Percentiles rank a stretch among this genome's conserved stretches.
phyloP scores from a whole-genome alignment of 2,113 vertebrate genomes.

The Clinocottus analis region DNA sequence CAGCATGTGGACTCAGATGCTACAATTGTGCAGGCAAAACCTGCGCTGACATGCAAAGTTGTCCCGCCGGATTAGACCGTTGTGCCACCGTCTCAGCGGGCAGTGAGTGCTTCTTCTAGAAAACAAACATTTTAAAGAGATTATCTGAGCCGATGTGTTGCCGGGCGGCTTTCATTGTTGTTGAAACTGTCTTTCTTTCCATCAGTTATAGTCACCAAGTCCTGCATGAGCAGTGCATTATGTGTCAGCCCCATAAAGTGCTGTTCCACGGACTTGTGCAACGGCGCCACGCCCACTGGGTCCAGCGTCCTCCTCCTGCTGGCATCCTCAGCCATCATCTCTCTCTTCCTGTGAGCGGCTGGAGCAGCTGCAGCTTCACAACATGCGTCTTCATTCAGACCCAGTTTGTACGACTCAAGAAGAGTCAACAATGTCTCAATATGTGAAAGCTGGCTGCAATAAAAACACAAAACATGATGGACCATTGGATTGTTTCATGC shows the following conservation, averaged over 20 bases:
- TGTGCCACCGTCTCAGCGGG: accelerated
- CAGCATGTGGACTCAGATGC: not conserved
- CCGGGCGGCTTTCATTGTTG: not conserved
- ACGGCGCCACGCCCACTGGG: conserved; percentile 22
- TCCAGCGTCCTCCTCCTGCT: conserved; percentile 46
- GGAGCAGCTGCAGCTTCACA: not conserved
- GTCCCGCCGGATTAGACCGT: not conserved
- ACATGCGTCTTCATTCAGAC: not conserved
- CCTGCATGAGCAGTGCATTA: accelerated
- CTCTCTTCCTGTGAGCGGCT: conserved; percentile 45
- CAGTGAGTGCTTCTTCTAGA: not conserved
- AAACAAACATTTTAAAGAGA: not conserved
- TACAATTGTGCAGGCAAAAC: not conserved
- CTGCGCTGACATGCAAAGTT: not conserved
- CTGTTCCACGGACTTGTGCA: conserved; percentile 45
- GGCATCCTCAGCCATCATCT: conserved; percentile 34
- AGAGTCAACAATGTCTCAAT: not conserved
- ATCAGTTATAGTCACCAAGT: conserved; percentile 13
- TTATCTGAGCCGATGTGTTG: not conserved
- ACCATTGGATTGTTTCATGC: not conserved
- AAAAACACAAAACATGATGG: not conserved
- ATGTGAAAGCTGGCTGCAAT: conserved; percentile 1
- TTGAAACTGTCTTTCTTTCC: not conserved
- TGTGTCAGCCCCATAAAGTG: not conserved
- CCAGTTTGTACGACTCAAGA: not conserved